Conservation (phyloP, 2,888 invertebrate genomes). For the Rhimphoctona megacephalus region DNA sequence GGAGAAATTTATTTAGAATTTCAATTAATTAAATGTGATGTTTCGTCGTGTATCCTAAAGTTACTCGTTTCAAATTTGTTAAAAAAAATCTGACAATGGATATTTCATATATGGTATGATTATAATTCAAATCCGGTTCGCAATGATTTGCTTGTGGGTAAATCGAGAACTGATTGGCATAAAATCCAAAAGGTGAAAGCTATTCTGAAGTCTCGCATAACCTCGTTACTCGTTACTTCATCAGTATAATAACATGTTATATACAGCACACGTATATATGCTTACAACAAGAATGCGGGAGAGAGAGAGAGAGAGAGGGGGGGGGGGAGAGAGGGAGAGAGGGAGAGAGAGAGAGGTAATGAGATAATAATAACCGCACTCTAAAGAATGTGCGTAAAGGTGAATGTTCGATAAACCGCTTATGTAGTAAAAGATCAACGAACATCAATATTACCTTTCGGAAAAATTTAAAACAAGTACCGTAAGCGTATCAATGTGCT, state of each 20-base stretch:
- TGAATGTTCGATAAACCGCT: slow-evolving; percentile 69
- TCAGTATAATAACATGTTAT: slow-evolving; percentile 19
- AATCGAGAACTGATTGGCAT: slow-evolving; percentile 25
- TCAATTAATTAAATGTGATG: no score
- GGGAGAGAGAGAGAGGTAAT: neutral
- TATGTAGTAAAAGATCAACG: slow-evolving; percentile 40
- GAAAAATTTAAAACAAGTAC: slow-evolving; percentile 25
- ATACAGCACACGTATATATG: neutral
- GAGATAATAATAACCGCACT: slow-evolving; percentile 40
- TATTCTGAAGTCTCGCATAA: slow-evolving; percentile 46
- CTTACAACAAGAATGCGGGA: neutral
- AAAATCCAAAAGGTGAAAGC: slow-evolving; percentile 66
- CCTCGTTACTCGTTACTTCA: slow-evolving; percentile 41
- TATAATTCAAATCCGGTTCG: neutral
- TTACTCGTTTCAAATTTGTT: neutral
- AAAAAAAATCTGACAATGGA: neutral
- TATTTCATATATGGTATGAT: neutral
- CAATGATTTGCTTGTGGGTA: slow-evolving; percentile 20
- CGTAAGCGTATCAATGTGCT: slow-evolving; percentile 25
- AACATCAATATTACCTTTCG: slow-evolving; percentile 23
- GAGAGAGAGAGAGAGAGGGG: neutral
- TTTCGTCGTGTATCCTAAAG: neutral
- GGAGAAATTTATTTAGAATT: neutral
- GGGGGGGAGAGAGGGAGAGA: no score
- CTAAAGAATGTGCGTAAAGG: slow-evolving; percentile 68